phyloP scores from a whole-genome alignment of 2,888 invertebrate genomes.

The Drosophila limbata region DNA sequence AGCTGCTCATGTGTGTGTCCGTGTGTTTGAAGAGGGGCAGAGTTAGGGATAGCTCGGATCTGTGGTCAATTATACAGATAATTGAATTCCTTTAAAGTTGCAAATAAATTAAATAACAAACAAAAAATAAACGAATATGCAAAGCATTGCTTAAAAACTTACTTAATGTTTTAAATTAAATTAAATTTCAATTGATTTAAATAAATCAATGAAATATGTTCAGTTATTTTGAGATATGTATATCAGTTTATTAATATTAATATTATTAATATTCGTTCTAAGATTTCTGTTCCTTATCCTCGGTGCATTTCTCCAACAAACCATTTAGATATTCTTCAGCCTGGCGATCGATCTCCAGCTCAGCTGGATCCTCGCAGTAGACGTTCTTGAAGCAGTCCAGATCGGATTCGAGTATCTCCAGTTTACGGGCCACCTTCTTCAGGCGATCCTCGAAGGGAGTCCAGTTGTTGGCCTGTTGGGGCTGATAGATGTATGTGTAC shows the following conservation, averaged over 20 bases:
- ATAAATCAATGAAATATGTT: too few species aligned
- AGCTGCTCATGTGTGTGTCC: not conserved
- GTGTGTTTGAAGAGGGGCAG: not conserved
- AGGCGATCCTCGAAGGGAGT: slow-evolving; percentile 7
- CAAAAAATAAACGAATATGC: not conserved
- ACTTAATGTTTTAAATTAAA: too few species aligned
- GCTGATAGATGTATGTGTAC: slow-evolving; percentile 18
- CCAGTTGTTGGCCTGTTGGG: not conserved
- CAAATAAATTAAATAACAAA: slow-evolving; percentile 20
- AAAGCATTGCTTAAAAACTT: too few species aligned
- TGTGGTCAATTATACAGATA: slow-evolving; percentile 31
- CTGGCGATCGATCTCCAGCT: not conserved
- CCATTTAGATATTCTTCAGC: not conserved
- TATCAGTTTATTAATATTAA: not conserved
- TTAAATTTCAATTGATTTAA: too few species aligned
- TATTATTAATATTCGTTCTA: not conserved
- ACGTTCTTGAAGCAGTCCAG: not conserved
- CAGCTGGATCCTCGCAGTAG: not conserved
- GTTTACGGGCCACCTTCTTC: not conserved
- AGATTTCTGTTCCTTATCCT: not conserved
- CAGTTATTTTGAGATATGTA: too few species aligned
- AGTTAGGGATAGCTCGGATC: not conserved
- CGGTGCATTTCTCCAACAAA: not conserved
- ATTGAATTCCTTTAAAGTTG: slow-evolving; percentile 57
- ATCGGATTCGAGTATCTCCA: slow-evolving; percentile 7